A percentile compares a stretch with the other conserved stretches of the same genome.
phyloP scores from a whole-genome alignment of 2,888 invertebrate genomes.

The Brenthis hecate region DNA sequence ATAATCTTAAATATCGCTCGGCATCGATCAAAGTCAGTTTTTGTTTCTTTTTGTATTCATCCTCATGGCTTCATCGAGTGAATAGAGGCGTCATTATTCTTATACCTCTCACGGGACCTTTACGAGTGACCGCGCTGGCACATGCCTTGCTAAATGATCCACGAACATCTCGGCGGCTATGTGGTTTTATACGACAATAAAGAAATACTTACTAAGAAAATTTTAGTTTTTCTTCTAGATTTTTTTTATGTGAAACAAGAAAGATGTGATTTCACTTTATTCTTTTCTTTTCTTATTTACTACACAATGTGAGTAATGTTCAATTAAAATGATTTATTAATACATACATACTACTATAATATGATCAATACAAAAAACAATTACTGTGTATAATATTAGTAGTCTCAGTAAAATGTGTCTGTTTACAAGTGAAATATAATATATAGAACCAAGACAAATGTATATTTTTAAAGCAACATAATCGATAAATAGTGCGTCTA shows the following conservation, averaged over 20 bases:
- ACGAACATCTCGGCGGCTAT: constrained; percentile 31
- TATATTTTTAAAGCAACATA: no score
- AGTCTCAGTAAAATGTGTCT: no score
- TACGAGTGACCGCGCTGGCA: constrained; percentile 40
- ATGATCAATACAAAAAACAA: no score
- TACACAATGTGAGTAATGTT: no score
- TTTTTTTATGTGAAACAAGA: no score
- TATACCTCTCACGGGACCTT: constrained; percentile 35
- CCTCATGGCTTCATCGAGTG: constrained; percentile 28
- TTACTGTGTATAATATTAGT: no score
- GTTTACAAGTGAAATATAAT: no score
- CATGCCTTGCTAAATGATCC: constrained; percentile 38
- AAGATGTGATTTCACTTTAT: no score
- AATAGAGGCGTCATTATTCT: constrained; percentile 36
- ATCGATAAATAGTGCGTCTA: background rate
- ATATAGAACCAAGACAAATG: no score
- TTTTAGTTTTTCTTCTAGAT: background rate
- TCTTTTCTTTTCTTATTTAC: no score
- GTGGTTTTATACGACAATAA: background rate
- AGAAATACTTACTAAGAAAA: background rate
- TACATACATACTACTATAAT: no score
- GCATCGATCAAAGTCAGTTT: constrained; percentile 37
- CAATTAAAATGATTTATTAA: no score
- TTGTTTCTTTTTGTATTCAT: constrained; percentile 35
- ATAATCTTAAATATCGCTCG: constrained; percentile 29